Conservation (phyloP, 1,140 invertebrate genomes). For the Dysdera silvatica region DNA sequence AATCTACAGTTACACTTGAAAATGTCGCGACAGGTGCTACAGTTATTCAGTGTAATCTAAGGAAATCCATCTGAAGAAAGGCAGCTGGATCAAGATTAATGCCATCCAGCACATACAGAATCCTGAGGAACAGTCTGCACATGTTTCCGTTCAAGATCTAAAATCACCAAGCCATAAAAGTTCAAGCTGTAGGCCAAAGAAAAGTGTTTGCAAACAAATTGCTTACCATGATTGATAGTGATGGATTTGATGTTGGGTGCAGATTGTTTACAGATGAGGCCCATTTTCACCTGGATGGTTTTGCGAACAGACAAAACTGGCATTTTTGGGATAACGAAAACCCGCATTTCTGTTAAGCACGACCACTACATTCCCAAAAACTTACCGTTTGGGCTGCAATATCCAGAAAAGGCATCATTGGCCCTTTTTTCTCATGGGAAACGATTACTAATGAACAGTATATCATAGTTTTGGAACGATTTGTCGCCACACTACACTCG, state of each 20-base stretch:
- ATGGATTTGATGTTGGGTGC: not conserved
- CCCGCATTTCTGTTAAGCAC: not conserved
- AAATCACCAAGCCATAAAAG: too few relatives aligned
- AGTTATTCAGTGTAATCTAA: too few relatives aligned
- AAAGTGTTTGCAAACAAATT: not conserved
- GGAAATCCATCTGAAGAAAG: too few relatives aligned
- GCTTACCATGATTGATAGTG: not conserved
- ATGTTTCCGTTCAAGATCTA: not conserved
- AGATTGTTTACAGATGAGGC: conserved; percentile 5
- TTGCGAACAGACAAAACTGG: not conserved
- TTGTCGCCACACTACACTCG: not conserved
- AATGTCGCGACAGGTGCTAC: too few relatives aligned
- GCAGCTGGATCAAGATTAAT: too few relatives aligned
- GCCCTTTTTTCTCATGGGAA: conserved; percentile 5
- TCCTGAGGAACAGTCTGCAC: not conserved
- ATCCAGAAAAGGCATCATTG: conserved; percentile 3
- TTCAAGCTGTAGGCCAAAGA: not conserved
- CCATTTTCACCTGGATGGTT: conserved; percentile 10
- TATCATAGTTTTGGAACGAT: not conserved
- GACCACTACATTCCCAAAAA: conserved; percentile 7
- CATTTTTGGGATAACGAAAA: not conserved
- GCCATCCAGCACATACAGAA: not conserved
- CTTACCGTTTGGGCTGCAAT: conserved; percentile 12
- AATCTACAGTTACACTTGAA: too few relatives aligned
- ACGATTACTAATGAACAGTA: conserved; percentile 1